A percentile compares a stretch with the other conserved stretches of the same genome.
phyloP scores from a whole-genome alignment of 1,140 invertebrate genomes.

The Laupala kohalensis region DNA sequence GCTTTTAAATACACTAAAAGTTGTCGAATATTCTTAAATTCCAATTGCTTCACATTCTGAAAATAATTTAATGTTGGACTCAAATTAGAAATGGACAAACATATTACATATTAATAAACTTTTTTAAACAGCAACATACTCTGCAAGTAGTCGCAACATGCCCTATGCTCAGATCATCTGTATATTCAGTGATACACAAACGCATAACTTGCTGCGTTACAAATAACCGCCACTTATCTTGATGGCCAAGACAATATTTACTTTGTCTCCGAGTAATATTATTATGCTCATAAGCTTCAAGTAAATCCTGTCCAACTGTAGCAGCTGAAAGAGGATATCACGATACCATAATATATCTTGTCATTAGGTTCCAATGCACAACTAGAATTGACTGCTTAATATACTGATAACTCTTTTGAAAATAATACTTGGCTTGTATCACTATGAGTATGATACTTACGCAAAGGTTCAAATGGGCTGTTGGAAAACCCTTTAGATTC shows the following conservation, averaged over 20 bases:
- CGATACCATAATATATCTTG: no score
- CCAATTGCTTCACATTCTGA: constrained; percentile 16
- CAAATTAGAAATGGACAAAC: no score
- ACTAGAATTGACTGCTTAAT: no score
- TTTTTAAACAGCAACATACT: no score
- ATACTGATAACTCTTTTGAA: no score
- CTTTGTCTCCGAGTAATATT: constrained; percentile 6
- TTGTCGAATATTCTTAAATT: constrained; percentile 13
- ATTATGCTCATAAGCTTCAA: constrained; percentile 13
- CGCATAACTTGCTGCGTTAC: constrained; percentile 12
- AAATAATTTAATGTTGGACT: no score
- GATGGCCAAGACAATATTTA: constrained; percentile 13
- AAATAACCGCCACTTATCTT: constrained; percentile 15
- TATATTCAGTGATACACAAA: constrained; percentile 15
- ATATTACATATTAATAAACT: no score
- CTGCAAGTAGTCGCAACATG: constrained; percentile 14
- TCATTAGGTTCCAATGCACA: no score
- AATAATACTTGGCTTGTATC: no score
- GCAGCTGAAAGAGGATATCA: constrained; percentile 15
- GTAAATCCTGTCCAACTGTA: constrained; percentile 14
- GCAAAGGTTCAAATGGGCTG: no score
- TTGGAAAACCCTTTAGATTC: no score
- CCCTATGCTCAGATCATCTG: constrained; percentile 12
- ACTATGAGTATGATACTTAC: no score
- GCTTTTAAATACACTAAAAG: constrained; percentile 13